These are phyloP conservation scores for Pelagia noctiluca DNA, from an alignment of 30 jellyfish, hydroid and myxozoan species.

Conservation along the genomic window DNA sequence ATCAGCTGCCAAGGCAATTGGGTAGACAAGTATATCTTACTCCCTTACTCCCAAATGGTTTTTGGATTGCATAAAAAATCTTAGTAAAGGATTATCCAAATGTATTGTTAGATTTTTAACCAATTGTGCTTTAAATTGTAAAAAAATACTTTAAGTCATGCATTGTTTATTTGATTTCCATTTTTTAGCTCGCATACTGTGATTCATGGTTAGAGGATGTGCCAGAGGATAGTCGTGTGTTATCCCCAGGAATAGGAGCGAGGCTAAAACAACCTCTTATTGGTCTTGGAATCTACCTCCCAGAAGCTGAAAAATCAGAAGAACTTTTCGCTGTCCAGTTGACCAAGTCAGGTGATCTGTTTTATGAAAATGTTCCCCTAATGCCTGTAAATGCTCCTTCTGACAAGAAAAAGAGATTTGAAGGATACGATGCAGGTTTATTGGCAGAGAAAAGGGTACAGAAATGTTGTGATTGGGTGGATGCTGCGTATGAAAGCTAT, in stretches of 20 bases:
- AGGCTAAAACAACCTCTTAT: conserved; percentile 70
- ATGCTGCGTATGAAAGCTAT: conserved; percentile 20
- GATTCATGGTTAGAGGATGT: conserved; percentile 47
- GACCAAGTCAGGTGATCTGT: conserved; percentile 68
- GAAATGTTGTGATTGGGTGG: conserved; percentile 6
- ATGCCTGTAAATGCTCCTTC: no score
- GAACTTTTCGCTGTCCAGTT: conserved; percentile 51
- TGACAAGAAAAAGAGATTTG: neutral
- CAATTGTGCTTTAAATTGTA: no score
- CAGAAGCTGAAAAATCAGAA: conserved; percentile 7
- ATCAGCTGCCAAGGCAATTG: no score
- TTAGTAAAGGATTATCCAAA: no score
- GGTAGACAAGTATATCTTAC: no score
- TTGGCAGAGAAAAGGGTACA: conserved; percentile 9
- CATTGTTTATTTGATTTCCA: no score
- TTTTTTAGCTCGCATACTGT: conserved; percentile 40
- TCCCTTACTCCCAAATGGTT: no score
- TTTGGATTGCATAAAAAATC: no score
- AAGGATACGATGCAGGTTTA: neutral
- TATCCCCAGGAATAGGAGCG: conserved; percentile 53
- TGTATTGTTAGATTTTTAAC: no score
- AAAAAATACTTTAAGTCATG: no score
- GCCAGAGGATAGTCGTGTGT: conserved; percentile 35
- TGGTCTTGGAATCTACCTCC: conserved; percentile 27
- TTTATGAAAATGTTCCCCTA: no score